These are phyloP conservation scores for Zoanthus solanderi DNA, from an alignment of 92 coral and sea anemone species.

Conservation along the genomic window DNA sequence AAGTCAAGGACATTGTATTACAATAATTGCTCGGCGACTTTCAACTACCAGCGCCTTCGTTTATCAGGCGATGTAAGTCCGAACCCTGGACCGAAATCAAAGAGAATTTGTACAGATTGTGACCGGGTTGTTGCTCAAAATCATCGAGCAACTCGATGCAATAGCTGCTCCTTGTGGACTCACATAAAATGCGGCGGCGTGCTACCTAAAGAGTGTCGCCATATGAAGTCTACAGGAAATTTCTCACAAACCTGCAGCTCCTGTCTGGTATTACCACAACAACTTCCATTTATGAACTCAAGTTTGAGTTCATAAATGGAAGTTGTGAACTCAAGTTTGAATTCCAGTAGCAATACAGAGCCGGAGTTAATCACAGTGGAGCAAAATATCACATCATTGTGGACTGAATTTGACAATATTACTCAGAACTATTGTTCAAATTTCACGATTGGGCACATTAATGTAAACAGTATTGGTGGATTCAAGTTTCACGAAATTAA, in stretches of 20 bases:
- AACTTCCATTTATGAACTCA: slow-evolving; percentile 51
- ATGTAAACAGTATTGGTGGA: slow-evolving; percentile 54
- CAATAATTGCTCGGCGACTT: slow-evolving; percentile 48
- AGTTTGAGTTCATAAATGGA: too few species aligned
- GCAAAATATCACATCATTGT: slow-evolving; percentile 38
- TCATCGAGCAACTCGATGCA: slow-evolving; percentile 50
- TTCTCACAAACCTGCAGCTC: slow-evolving; percentile 54
- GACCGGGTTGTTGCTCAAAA: slow-evolving; percentile 47
- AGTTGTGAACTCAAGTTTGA: not conserved
- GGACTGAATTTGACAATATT: slow-evolving; percentile 41
- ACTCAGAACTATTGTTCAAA: not conserved
- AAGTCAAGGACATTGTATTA: slow-evolving; percentile 51
- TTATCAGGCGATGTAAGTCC: slow-evolving; percentile 47
- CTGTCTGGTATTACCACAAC: slow-evolving; percentile 38
- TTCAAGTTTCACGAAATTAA: slow-evolving; percentile 45
- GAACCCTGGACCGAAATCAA: slow-evolving; percentile 54
- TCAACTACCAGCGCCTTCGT: slow-evolving; percentile 51
- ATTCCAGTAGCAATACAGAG: slow-evolving; percentile 26
- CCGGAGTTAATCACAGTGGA: slow-evolving; percentile 24
- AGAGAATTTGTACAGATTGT: slow-evolving; percentile 49
- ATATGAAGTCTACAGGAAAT: slow-evolving; percentile 24
- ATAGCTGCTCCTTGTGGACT: slow-evolving; percentile 43
- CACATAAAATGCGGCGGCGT: slow-evolving; percentile 38
- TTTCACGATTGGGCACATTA: slow-evolving; percentile 57
- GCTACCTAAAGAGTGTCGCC: slow-evolving; percentile 51